Percentiles rank a stretch among this genome's conserved stretches.
These are phyloP conservation scores for Hycleus phaleratus DNA, from an alignment of 1,140 invertebrate genomes.

Conservation along the genomic window DNA sequence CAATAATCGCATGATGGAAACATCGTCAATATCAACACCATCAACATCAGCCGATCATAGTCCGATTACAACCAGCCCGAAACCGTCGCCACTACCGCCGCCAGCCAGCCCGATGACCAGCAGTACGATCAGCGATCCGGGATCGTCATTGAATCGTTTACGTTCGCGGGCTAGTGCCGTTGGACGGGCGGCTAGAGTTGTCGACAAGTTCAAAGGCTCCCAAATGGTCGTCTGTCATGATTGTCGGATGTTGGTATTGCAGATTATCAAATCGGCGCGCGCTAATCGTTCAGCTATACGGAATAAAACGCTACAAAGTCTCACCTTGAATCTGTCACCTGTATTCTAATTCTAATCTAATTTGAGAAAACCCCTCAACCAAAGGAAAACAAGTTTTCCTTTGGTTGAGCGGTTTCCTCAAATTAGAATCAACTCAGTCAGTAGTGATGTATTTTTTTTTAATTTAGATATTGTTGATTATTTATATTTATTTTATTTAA, in stretches of 20 bases:
- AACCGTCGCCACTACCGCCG: not conserved
- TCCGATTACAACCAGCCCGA: constrained; percentile 38
- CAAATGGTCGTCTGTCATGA: constrained; percentile 74
- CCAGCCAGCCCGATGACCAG: constrained; percentile 42
- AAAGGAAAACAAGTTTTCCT: not conserved
- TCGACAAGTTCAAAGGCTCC: constrained; percentile 26
- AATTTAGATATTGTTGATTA: constrained; percentile 12
- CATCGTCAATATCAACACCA: constrained; percentile 29
- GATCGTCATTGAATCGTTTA: constrained; percentile 25
- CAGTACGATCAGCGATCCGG: constrained; percentile 26
- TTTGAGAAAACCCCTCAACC: not conserved
- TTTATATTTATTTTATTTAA: not conserved
- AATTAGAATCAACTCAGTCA: not conserved
- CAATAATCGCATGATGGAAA: constrained; percentile 47
- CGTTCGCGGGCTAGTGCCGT: constrained; percentile 23
- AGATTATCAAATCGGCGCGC: constrained; percentile 82
- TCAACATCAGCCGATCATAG: constrained; percentile 18
- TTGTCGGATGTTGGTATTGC: constrained; percentile 88
- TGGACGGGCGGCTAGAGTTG: constrained; percentile 22
- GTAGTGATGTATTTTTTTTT: constrained; percentile 24
- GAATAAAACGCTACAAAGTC: constrained; percentile 68
- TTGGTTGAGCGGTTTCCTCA: not conserved
- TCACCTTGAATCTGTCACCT: constrained; percentile 72
- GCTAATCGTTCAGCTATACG: constrained; percentile 68
- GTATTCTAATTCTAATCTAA: constrained; percentile 52